Conservation (phyloP, 2,888 invertebrate genomes). For the Aphodius granarius region DNA sequence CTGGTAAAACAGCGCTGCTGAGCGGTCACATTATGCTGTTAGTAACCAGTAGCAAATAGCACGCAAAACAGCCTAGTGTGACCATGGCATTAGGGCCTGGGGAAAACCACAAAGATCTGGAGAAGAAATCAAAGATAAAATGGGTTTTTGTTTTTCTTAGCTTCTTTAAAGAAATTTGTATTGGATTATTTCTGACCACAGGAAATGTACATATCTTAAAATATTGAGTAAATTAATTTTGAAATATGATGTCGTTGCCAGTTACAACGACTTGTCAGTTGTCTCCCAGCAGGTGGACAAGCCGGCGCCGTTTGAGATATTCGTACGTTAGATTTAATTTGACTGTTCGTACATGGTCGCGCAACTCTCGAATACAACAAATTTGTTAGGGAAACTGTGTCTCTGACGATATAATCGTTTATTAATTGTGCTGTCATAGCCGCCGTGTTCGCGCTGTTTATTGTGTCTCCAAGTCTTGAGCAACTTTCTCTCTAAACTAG, state of each 20-base stretch:
- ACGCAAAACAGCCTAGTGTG: too few species aligned
- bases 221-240: neutral
- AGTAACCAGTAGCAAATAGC: too few species aligned
- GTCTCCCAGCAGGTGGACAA: neutral
- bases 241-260: neutral
- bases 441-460: neutral
- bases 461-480: neutral
- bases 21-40: too few species aligned
- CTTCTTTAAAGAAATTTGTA: too few species aligned
- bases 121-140: too few species aligned
- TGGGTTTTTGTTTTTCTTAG: too few species aligned
- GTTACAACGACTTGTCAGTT: neutral
- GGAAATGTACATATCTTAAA: too few species aligned
- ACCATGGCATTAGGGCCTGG: too few species aligned
- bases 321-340: conserved; percentile 11
- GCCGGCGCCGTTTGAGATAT: conserved; percentile 11
- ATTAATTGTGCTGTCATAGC: conserved; percentile 9
- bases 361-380: neutral
- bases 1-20: too few species aligned
- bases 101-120: too few species aligned
- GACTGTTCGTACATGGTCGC: conserved; percentile 3
- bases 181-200: too few species aligned
- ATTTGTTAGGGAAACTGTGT: conserved; percentile 10
- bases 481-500: conserved; percentile 4
- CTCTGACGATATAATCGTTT: conserved; percentile 3